These are phyloP conservation scores for Diabrotica balteata DNA, from an alignment of 2,888 invertebrate genomes.

Conservation along the genomic window DNA sequence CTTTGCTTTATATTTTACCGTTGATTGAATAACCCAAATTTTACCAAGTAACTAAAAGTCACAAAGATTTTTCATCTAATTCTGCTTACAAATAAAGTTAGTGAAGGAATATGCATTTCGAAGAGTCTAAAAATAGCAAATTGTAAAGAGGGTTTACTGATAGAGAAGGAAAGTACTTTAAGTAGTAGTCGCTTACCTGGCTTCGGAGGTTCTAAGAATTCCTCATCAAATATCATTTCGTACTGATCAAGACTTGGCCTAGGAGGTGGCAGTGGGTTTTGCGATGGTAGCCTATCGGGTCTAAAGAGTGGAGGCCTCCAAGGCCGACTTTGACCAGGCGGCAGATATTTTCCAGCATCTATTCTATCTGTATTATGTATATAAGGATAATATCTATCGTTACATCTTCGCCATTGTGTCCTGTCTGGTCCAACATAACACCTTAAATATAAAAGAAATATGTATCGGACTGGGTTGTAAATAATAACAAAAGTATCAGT, in stretches of 20 bases:
- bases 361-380: constrained; percentile 50
- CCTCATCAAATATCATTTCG: constrained; percentile 57
- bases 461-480: no score
- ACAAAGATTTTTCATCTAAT: no score
- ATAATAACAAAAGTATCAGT: no score
- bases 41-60: no score
- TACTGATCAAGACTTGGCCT: constrained; percentile 57
- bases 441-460: constrained; percentile 61
- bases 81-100: no score
- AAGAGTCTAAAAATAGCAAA: no score
- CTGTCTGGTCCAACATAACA: constrained; percentile 81
- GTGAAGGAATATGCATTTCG: no score
- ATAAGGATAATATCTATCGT: constrained; percentile 80
- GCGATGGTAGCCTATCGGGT: constrained; percentile 51
- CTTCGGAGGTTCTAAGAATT: constrained; percentile 61
- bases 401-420: constrained; percentile 88
- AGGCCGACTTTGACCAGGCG: constrained; percentile 14
- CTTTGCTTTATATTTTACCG: no score
- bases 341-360: constrained; percentile 43
- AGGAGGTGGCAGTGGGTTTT: constrained; percentile 59
- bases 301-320: constrained; percentile 40
- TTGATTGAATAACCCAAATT: no score
- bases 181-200: constrained; percentile 55
- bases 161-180: no score
- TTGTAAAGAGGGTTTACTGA: no score